phyloP scores from a whole-genome alignment of 2,888 invertebrate genomes.

The Scaptomyza reducta region DNA sequence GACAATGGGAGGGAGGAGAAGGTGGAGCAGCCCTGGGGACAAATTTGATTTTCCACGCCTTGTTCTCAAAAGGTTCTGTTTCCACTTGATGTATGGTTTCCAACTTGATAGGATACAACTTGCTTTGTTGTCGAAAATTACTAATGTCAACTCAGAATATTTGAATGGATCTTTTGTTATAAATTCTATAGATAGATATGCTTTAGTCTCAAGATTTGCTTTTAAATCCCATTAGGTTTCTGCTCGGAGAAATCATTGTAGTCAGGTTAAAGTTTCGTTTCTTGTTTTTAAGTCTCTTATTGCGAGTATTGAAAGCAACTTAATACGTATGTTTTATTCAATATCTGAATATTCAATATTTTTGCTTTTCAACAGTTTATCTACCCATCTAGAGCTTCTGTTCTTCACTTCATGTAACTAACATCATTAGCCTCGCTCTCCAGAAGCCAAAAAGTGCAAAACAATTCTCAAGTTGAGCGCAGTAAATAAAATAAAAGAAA shows the following conservation, averaged over 20 bases:
- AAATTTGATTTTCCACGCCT: constrained; percentile 24
- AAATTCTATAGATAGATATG: background rate
- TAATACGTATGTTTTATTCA: too few species aligned
- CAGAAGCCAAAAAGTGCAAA: constrained; percentile 10
- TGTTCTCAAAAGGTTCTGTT: constrained; percentile 5
- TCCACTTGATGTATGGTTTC: constrained; percentile 7
- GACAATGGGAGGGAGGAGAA: background rate
- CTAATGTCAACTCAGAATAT: constrained; percentile 5
- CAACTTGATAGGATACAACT: background rate
- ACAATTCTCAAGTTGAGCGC: constrained; percentile 53
- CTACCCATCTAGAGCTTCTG: background rate
- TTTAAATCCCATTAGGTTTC: background rate
- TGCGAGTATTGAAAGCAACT: background rate
- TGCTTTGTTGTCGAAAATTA: constrained; percentile 3
- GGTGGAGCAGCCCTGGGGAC: constrained; percentile 18
- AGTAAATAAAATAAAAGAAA: constrained; percentile 64
- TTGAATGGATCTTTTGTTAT: background rate
- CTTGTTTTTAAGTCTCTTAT: too few species aligned
- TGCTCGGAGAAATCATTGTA: background rate
- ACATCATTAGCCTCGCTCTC: constrained; percentile 16
- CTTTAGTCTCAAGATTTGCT: background rate
- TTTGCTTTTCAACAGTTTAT: background rate
- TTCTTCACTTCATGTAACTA: constrained; percentile 5
- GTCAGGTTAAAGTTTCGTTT: background rate
- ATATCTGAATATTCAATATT: background rate